Evolutionary conservation across 2,113 vertebrate genomes (phyloP).

Genomic region (Protomyctophum bolini): DNA sequence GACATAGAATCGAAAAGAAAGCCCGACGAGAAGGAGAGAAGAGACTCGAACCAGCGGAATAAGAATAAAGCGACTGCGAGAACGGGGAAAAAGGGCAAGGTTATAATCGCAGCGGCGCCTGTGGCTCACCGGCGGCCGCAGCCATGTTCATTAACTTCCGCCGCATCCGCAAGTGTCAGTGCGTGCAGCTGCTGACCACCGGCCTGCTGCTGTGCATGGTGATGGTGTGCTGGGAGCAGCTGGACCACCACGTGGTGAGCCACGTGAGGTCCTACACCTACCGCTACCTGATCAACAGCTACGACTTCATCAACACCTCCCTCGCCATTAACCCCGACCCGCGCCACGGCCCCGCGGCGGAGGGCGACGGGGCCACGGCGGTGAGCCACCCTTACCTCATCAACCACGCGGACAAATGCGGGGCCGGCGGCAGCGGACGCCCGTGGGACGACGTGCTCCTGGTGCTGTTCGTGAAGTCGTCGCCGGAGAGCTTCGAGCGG

Average conservation of each 20-base stretch:
- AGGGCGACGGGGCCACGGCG: slow-evolving; percentile 25
- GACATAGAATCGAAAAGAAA: neutral
- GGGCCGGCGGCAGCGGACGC: neutral
- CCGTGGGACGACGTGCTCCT: slow-evolving; percentile 81
- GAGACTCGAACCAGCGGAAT: too few relatives aligned
- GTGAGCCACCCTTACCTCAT: slow-evolving; percentile 83
- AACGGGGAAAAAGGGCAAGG: too few relatives aligned
- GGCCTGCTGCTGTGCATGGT: slow-evolving; percentile 83
- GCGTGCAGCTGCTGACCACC: slow-evolving; percentile 81
- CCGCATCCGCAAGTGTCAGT: slow-evolving; percentile 84
- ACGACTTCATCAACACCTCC: slow-evolving; percentile 85
- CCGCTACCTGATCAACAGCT: slow-evolving; percentile 91
- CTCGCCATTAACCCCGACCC: slow-evolving; percentile 70
- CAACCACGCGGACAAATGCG: slow-evolving; percentile 85
- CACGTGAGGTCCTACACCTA: slow-evolving; percentile 89
- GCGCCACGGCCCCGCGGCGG: slow-evolving; percentile 4
- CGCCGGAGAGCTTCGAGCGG: slow-evolving; percentile 83
- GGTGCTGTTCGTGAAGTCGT: slow-evolving; percentile 89
- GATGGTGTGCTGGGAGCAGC: slow-evolving; percentile 84
- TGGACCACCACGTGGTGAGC: slow-evolving; percentile 83
- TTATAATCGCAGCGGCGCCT: too few relatives aligned
- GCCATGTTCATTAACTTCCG: slow-evolving; percentile 84
- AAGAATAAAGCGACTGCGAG: too few relatives aligned
- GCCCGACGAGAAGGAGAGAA: neutral
- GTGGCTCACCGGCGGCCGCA: neutral